Evolutionary conservation across 1,140 invertebrate genomes (phyloP), one percentile per base, ranked within the genome.

Genomic region (Rhizoglyphus robini): DNA sequence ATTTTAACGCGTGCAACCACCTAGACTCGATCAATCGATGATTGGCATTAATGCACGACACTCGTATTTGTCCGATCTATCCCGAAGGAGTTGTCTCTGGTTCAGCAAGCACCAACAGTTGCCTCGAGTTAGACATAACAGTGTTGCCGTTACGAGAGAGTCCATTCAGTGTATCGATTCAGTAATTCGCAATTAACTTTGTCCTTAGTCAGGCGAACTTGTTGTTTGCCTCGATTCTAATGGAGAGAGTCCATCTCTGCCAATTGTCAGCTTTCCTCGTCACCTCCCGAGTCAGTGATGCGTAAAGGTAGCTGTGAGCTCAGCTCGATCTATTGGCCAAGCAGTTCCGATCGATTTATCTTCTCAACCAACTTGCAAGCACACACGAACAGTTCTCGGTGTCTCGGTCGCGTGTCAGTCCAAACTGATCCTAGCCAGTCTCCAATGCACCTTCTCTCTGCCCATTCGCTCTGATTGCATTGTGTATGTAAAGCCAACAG

Each of bases 291-390:
- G 51, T 54, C 31, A 20, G 51, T 54, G 51, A 54, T 54, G 51
- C 51, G 51, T 54, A 20, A 54, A 54, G 51, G 23, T 23, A 32
- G 8, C 20, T 54, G 51, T 23, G 51, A 8, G 8, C 51, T 8
- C 31, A 15, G 8, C 20, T 20, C 51, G 23, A 25, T 54, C 23
- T 8, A 54, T 11, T 23, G 15, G 51, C 20, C 8, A 23, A 54
- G 23, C 51, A 54, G 51, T 54, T 54, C 51, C 51, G 51, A 54
- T 54, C 51, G 51, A 54, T 54, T 54, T 27, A 54, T 54, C 51
- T 11, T 15, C 15, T 32, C 8, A 20, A 54, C 41, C 41, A 46
- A 46, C 15, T 23, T n/a, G n/a, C n/a, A n/a, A n/a, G n/a, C n/a
- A n/a, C n/a, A n/a, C n/a, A n/a, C n/a, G n/a, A n/a, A n/a, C n/a